Evolutionary conservation across 1,140 invertebrate genomes (phyloP), one percentile per base, ranked within the genome.

Genomic region (Diachasma alloeum): DNA sequence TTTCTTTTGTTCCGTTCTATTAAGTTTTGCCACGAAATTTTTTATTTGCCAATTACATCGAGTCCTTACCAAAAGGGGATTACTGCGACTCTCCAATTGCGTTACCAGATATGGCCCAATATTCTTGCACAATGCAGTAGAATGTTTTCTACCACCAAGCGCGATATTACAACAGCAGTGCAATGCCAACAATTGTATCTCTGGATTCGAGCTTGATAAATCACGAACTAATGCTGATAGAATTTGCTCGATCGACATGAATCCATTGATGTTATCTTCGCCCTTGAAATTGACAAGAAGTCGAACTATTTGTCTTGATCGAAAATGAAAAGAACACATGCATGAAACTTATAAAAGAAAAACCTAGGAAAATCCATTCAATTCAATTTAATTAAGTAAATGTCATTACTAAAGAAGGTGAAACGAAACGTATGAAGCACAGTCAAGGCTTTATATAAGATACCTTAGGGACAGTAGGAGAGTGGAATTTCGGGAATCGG

Each of bases 141-240:
- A 90, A n/a, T 84, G 81, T 78, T 85, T 89, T 2, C 76, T 11
- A 81, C 89, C 87, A 39, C 87, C 88, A 0, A 90, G 81, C 22
- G 89, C 79, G 72, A 90, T 83, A 74, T 90, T 90, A 74, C 90
- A 90, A 75, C 86, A 88, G 72, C 88, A 90, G 80, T 83, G 85
- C 0, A 83, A 85, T 56, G 89, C 87, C 24, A 77, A 72, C 17
- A 90, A 76, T 72, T 90, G 85, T 9, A 85, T 66, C 31, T 74
- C 79, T n/a, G 84, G 74, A 80, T 87, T 83, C 6, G 46, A 77
- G n/a, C 86, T 79, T n/a, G 85, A 87, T 0, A 90, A 74, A 78
- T 88, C 86, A 66, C 88, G 80, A 17, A 84, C 81, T 11, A 90
- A 72, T 0, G 83, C 75, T 74, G 82, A 75, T 46, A 90, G 75